These are phyloP conservation scores for Globodera ellingtonae DNA, from an alignment of 1,140 invertebrate genomes.

Conservation along the genomic window DNA sequence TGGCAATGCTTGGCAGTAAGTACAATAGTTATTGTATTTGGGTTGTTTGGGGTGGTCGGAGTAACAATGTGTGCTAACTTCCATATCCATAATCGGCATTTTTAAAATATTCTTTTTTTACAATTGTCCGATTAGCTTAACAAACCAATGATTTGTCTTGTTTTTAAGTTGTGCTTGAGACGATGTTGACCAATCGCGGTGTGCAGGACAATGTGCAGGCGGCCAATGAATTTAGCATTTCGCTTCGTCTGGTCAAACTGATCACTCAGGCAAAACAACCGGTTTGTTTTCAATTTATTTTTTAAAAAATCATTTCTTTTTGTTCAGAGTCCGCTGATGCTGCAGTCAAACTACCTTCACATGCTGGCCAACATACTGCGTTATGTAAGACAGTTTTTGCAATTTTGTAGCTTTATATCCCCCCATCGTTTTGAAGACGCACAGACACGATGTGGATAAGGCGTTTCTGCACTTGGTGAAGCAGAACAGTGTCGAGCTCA, in stretches of 20 bases:
- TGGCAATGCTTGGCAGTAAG: constrained; percentile 32
- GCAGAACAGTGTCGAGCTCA: background rate
- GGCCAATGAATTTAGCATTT: constrained; percentile 36
- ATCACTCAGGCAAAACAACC: constrained; percentile 28
- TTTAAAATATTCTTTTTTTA: constrained; percentile 7
- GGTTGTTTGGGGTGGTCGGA: background rate
- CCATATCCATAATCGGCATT: background rate
- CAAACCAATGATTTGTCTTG: background rate
- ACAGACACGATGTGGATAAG: background rate
- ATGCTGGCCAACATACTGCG: constrained; percentile 46
- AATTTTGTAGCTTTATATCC: background rate
- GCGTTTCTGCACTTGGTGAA: constrained; percentile 18
- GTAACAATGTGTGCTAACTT: too few relatives aligned
- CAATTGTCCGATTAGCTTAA: too few relatives aligned
- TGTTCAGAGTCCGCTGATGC: constrained; percentile 25
- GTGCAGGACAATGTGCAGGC: constrained; percentile 40
- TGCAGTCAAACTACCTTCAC: constrained; percentile 44
- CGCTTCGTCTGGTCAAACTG: constrained; percentile 32
- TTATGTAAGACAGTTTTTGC: constrained; percentile 36
- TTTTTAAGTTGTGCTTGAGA: constrained; percentile 38
- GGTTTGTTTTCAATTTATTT: background rate
- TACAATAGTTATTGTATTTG: background rate
- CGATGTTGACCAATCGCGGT: constrained; percentile 42
- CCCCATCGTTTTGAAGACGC: background rate
- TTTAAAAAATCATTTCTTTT: too few relatives aligned